Evolutionary conservation across 2,797 vertebrate genomes (phyloP).

Genomic region (Pteropus rufus): DNA sequence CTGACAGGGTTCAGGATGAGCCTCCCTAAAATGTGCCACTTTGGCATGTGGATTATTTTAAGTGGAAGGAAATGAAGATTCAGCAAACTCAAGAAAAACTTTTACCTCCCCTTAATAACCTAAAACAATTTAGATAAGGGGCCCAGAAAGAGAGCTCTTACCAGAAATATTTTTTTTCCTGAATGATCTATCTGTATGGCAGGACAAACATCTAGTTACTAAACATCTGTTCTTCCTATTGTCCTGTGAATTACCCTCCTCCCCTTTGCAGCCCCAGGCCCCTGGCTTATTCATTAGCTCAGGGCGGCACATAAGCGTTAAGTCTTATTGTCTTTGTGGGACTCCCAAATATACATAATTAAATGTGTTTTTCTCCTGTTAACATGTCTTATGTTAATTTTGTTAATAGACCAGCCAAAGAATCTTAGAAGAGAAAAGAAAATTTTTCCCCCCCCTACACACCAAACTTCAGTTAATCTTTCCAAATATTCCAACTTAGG

Average conservation of each 20-base stretch:
- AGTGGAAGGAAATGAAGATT: neutral
- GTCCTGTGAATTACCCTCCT: neutral
- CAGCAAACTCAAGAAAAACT: neutral
- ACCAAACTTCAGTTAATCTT: neutral
- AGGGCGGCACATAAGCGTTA: neutral
- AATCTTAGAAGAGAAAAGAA: neutral
- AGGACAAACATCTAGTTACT: neutral
- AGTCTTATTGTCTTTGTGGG: neutral
- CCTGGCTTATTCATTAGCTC: neutral
- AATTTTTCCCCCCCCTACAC: neutral
- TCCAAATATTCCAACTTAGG: neutral
- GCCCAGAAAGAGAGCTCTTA: neutral
- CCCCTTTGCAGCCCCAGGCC: neutral
- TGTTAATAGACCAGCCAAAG: neutral
- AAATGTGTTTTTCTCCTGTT: neutral
- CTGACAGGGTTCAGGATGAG: neutral
- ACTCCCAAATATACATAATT: neutral
- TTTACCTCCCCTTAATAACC: neutral
- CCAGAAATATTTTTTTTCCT: neutral
- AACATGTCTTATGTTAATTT: neutral
- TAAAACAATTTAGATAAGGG: neutral
- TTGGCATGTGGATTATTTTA: neutral
- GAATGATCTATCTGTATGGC: neutral
- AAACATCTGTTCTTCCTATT: neutral
- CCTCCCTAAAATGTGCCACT: neutral